Evolutionary conservation across 2,888 invertebrate species (phyloP).

Genomic region (Apeira syringaria): DNA sequence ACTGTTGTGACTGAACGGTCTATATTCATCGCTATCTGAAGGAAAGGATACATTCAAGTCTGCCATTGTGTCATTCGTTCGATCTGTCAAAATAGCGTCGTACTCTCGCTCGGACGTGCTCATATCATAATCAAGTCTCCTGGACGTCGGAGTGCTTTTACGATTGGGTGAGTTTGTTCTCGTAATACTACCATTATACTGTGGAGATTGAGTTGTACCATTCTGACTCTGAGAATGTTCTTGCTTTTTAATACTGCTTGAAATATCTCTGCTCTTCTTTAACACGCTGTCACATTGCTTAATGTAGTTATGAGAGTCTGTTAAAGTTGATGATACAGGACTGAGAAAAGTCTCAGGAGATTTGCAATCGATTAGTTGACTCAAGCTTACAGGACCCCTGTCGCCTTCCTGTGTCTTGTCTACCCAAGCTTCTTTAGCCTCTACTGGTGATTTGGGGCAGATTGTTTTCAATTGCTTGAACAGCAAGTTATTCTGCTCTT

Average conservation of each 20-base stretch:
- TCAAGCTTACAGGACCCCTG: conserved; percentile 69
- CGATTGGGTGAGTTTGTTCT: conserved; percentile 53
- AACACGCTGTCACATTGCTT: conserved; percentile 61
- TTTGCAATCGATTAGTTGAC: conserved; percentile 65
- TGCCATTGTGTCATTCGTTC: conserved; percentile 78
- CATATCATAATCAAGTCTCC: conserved; percentile 62
- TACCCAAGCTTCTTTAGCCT: conserved; percentile 66
- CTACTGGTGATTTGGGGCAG: conserved; percentile 62
- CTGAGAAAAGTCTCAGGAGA: conserved; percentile 43
- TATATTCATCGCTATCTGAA: conserved; percentile 61
- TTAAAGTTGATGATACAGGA: conserved; percentile 53
- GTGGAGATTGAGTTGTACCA: conserved; percentile 31
- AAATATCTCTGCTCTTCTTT: conserved; percentile 65
- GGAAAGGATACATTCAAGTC: conserved; percentile 76
- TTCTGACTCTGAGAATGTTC: conserved; percentile 30
- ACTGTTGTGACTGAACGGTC: conserved; percentile 27
- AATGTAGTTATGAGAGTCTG: conserved; percentile 62
- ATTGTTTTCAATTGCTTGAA: conserved; percentile 75
- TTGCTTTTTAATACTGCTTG: conserved; percentile 54
- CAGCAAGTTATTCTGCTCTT: conserved; percentile 85
- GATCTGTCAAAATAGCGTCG: conserved; percentile 66
- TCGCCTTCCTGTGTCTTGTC: conserved; percentile 48
- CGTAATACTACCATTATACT: conserved; percentile 46
- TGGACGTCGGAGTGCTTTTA: conserved; percentile 33
- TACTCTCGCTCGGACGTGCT: conserved; percentile 59